A percentile compares a stretch with the other conserved stretches of the same genome.
phyloP scores from a whole-genome alignment of 1,140 invertebrate species.

The Carcinoscorpius rotundicauda region DNA sequence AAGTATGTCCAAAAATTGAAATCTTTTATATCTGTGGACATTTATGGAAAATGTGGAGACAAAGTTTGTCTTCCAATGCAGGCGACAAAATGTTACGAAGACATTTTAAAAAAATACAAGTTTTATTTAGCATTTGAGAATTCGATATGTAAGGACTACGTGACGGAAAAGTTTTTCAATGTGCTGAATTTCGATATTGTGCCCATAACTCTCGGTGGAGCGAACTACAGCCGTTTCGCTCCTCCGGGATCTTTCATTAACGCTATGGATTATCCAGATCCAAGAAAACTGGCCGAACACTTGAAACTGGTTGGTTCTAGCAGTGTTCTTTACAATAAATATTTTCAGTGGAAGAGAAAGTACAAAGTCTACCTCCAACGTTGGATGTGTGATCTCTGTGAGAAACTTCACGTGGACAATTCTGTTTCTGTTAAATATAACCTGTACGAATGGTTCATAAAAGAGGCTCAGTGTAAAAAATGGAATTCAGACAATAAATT shows the following conservation, averaged over 20 bases:
- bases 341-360: conserved; percentile 3
- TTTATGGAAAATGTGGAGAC: conserved; percentile 29
- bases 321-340: background rate
- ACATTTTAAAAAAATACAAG: conserved; percentile 23
- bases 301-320: background rate
- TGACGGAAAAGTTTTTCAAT: conserved; percentile 35
- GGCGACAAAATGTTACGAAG: conserved; percentile 12
- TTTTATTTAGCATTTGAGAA: conserved; percentile 39
- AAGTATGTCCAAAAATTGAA: conserved; percentile 23
- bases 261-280: conserved; percentile 9
- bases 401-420: too few species aligned
- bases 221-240: conserved; percentile 22
- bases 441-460: too few species aligned
- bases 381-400: too few species aligned
- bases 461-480: too few species aligned
- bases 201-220: conserved; percentile 34
- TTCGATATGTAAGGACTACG: conserved; percentile 34
- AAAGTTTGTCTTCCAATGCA: conserved; percentile 19
- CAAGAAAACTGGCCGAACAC: conserved; percentile 11
- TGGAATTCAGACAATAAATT: too few species aligned
- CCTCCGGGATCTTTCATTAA: conserved; percentile 20
- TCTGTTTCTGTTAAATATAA: too few species aligned
- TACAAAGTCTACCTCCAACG: background rate
- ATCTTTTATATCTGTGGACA: conserved; percentile 27
- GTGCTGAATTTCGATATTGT: conserved; percentile 26